phyloP scores from a whole-genome alignment of 2,113 vertebrate genomes.

The Anhinga anhinga region DNA sequence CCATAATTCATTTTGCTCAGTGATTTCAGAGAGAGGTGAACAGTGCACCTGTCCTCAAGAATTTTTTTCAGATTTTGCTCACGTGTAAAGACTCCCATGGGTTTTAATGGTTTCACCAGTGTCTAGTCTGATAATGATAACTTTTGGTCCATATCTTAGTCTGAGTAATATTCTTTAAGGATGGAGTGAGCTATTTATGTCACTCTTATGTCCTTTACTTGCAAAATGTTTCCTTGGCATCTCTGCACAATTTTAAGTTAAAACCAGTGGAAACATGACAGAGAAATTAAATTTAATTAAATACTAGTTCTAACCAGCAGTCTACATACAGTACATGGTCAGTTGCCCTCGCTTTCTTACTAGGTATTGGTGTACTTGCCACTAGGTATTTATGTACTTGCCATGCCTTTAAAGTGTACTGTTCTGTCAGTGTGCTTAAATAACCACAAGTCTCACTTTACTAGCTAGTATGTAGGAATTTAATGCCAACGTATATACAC shows the following conservation, averaged over 20 bases:
- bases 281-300: not conserved
- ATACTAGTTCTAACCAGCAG: not conserved
- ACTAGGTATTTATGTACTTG: not conserved
- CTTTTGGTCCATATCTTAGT: not conserved
- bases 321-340: not conserved
- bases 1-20: not conserved
- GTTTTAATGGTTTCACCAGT: not conserved
- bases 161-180: not conserved
- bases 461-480: not conserved
- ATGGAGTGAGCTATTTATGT: not conserved
- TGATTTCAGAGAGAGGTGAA: not conserved
- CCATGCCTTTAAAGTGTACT: not conserved
- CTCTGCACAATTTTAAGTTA: not conserved
- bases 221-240: not conserved
- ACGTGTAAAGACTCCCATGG: accelerated
- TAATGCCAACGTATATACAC: not conserved
- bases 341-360: not conserved
- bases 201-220: not conserved
- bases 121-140: not conserved
- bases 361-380: not conserved
- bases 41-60: not conserved
- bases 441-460: not conserved
- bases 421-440: not conserved
- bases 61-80: not conserved
- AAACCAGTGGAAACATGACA: not conserved